These are phyloP conservation scores for Cryptomyrus ogoouensis DNA, from an alignment of 2,113 vertebrate species.

Conservation along the genomic window DNA sequence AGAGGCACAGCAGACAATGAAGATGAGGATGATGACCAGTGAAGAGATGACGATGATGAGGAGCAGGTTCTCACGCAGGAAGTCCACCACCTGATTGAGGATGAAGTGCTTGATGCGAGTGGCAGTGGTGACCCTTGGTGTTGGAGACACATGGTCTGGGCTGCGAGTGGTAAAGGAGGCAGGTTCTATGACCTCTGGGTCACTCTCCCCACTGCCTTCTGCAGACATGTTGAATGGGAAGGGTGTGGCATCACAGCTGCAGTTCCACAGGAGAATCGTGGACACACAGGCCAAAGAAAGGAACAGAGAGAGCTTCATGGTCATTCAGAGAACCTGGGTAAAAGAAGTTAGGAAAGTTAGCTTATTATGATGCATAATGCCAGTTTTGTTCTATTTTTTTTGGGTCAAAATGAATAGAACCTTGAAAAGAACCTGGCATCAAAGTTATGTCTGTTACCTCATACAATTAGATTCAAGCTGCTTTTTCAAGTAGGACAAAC, in stretches of 20 bases:
- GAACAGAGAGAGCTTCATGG: constrained; percentile 46
- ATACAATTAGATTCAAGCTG: background rate
- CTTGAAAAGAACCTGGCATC: background rate
- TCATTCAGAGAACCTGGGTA: constrained; percentile 37
- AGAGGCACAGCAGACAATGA: constrained; percentile 79
- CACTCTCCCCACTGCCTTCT: constrained; percentile 64
- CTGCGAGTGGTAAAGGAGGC: constrained; percentile 42
- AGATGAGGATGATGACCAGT: constrained; percentile 79
- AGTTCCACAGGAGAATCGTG: constrained; percentile 47
- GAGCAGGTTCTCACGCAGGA: constrained; percentile 80
- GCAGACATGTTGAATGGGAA: constrained; percentile 55
- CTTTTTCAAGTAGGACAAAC: background rate
- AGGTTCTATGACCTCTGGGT: constrained; percentile 60
- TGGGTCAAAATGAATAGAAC: background rate
- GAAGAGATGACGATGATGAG: constrained; percentile 83
- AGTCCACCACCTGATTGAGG: constrained; percentile 73
- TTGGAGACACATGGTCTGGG: constrained; percentile 23
- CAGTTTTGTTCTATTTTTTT: background rate
- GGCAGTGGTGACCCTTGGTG: constrained; percentile 64
- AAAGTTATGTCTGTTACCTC: background rate
- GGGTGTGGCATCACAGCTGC: constrained; percentile 27
- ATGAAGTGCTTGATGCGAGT: constrained; percentile 67
- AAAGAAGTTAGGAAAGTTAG: background rate
- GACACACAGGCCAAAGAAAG: constrained; percentile 42
- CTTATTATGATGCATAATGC: background rate